These are phyloP conservation scores for Cyclophora punctaria DNA, from an alignment of 2,888 invertebrate species.

Conservation along the genomic window DNA sequence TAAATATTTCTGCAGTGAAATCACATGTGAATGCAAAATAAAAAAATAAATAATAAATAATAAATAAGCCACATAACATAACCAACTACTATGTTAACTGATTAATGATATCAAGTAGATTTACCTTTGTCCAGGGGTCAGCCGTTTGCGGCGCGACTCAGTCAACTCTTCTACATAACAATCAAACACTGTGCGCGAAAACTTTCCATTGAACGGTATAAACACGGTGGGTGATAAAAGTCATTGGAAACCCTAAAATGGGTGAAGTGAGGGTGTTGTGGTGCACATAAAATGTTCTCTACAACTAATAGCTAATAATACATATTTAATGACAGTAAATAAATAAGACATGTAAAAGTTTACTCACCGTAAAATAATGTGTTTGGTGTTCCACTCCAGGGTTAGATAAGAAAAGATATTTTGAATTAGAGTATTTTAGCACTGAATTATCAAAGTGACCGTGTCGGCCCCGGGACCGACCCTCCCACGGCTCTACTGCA, in stretches of 20 bases:
- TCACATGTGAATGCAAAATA: slow-evolving; percentile 74
- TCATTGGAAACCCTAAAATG: slow-evolving; percentile 30
- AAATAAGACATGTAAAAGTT: slow-evolving; percentile 14
- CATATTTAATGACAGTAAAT: slow-evolving; percentile 31
- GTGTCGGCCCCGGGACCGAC: slow-evolving; percentile 8
- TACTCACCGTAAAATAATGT: slow-evolving; percentile 51
- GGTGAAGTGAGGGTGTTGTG: slow-evolving; percentile 38
- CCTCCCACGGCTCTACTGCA: not conserved
- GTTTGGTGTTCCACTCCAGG: slow-evolving; percentile 37
- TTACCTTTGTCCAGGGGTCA: slow-evolving; percentile 42
- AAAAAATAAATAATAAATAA: slow-evolving; percentile 59
- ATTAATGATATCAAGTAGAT: slow-evolving; percentile 41
- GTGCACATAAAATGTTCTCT: slow-evolving; percentile 42
- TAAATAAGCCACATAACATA: slow-evolving; percentile 73
- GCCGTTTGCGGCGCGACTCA: slow-evolving; percentile 29
- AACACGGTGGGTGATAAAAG: slow-evolving; percentile 26
- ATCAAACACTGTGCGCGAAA: slow-evolving; percentile 33
- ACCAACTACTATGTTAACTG: slow-evolving; percentile 55
- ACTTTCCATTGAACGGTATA: slow-evolving; percentile 20
- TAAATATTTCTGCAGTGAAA: slow-evolving; percentile 68
- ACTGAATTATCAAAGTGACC: slow-evolving; percentile 34
- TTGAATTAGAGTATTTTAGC: slow-evolving; percentile 30
- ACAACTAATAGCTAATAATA: slow-evolving; percentile 28
- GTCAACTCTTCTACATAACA: slow-evolving; percentile 43
- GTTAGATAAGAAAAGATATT: slow-evolving; percentile 32